A percentile compares a stretch with the other conserved stretches of the same genome.
Conservation (phyloP, 92 coral and sea anemone species). For the Chrysogorgia sp. region DNA sequence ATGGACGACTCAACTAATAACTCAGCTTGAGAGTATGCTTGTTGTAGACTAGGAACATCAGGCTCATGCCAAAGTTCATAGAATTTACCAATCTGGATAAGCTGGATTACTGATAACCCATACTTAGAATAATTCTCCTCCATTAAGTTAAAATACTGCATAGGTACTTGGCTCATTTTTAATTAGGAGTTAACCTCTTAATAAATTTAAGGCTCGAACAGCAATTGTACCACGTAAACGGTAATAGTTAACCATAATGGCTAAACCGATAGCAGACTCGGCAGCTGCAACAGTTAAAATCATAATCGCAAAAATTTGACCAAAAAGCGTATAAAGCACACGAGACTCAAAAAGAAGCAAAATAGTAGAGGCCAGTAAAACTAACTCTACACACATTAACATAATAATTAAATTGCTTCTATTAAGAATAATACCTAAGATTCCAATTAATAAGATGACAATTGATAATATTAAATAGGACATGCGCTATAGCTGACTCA, state of each 20-base stretch:
- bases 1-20: constrained; percentile 49
- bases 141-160: constrained; percentile 49
- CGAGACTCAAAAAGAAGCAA: constrained; percentile 53
- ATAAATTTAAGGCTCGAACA: constrained; percentile 59
- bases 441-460: constrained; percentile 53
- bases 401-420: constrained; percentile 40
- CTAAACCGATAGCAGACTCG: constrained; percentile 59
- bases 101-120: constrained; percentile 58
- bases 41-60: constrained; percentile 44
- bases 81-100: constrained; percentile 59
- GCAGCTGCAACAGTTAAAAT: constrained; percentile 58
- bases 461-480: constrained; percentile 52
- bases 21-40: constrained; percentile 55
- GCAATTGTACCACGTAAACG: constrained; percentile 61
- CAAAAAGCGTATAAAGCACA: constrained; percentile 56
- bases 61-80: constrained; percentile 60
- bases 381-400: constrained; percentile 45
- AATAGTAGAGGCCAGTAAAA: constrained; percentile 49
- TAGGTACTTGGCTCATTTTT: constrained; percentile 51
- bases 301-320: constrained; percentile 54
- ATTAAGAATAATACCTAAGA: constrained; percentile 53
- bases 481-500: too few species aligned
- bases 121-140: constrained; percentile 52
- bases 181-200: constrained; percentile 55
- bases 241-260: constrained; percentile 56